Evolutionary conservation across 1,140 invertebrate genomes (phyloP), one percentile per base, ranked within the genome.

Genomic region (Heliconius himera): DNA sequence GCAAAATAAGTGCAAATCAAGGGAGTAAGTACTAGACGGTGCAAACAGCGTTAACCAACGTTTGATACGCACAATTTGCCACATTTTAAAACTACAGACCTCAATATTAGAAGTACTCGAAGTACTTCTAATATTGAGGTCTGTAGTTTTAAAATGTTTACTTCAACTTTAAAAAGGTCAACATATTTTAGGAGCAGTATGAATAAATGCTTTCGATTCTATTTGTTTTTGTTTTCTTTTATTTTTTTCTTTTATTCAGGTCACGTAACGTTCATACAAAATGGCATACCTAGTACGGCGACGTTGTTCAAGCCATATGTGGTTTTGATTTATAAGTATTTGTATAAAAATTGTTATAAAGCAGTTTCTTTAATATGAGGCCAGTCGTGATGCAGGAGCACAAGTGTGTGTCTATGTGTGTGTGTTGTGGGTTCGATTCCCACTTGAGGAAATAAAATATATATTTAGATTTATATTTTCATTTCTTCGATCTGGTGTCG

Each of bases 41-140:
- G 82, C 78, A 84, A 80, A 82, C 78, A 78, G 73, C 76, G 77
- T 82, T 84, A 84, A 84, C 78, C 77, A 84, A 77, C 81, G 73
- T 33, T 70, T 74, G 77, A 73, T 77, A 82, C 82, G 80, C 78
- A 81, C 81, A 84, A 82, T 82, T 82, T 84, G 80, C 70, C n/a
- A n/a, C n/a, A n/a, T n/a, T n/a, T n/a, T n/a, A n/a, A n/a, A n/a
- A n/a, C n/a, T n/a, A n/a, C n/a, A n/a, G n/a, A n/a, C n/a, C n/a
- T n/a, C n/a, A n/a, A n/a, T n/a, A n/a, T n/a, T n/a, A n/a, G n/a
- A n/a, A n/a, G n/a, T n/a, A n/a, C n/a, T n/a, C n/a, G n/a, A n/a
- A 77, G 75, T 74, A 71, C 74, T 81, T 76, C 36, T 71, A 54
- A 73, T 26, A 36, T 74, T 76, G 75, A 74, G 73, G 36, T 75